Base-by-base conservation (phyloP, 2,888 invertebrate genomes). In the Chymomyza amoena region DNA sequence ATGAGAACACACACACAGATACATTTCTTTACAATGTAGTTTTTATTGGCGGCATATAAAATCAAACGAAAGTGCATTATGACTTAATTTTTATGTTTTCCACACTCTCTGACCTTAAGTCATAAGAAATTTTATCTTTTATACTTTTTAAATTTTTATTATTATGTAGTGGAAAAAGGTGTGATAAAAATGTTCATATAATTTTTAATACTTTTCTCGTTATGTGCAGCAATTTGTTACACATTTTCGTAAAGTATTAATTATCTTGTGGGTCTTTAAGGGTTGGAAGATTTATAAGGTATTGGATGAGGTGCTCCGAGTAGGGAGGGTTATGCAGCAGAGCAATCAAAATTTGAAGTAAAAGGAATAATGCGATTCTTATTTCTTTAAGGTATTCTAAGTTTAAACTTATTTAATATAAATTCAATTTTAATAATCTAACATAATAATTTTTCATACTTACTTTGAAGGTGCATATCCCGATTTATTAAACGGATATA, bases 41-140 rank as follows among this genome's bases (percentile, higher is more conserved):
- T 18, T 45, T 45, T 45, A 45, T 45, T 2, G 1, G n/a, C 51
- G 62, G 62, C 56, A 71, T 70, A 79, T 70, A 76, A 79, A 69
- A 73, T 72, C 73, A 61, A 67, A 57, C 50, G 76, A 32, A 45
- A 71, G 79, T 76, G 80, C 85, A 84, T 87, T 87, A 84, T 80
- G 80, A 76, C 87, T 80, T 87, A 82, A 87, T 84, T 84, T 87
- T 82, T 75, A 82, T 75, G 56, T 61, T 10, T 32, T 7, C 56
- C 39, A 10, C 39, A 45, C 13, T 45, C 13, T 45, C 13, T 45
- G 39, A 45, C 13, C 39, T 45, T 45, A 45, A 45, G 39, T 18
- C 57, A 13, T 20, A 50, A n/a, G 52, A 39, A 51, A 51, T 65
- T 36, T 61, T 61, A 7, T 61, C 61, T 6, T 9, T 50, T 39